These are phyloP conservation scores for Crenichthys baileyi DNA, from an alignment of 2,797 vertebrate genomes.

Conservation along the genomic window DNA sequence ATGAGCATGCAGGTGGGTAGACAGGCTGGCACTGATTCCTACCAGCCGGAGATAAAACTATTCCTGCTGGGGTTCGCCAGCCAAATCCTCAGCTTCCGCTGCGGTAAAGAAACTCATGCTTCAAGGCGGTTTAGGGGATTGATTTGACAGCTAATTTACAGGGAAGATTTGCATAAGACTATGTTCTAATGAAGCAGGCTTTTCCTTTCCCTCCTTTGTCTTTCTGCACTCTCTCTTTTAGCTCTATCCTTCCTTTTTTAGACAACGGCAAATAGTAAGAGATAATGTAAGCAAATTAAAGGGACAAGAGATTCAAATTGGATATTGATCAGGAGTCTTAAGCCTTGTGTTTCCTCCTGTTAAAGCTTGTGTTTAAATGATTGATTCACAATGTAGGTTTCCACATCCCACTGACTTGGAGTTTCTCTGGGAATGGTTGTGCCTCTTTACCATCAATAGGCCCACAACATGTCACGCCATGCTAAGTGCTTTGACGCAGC, in stretches of 20 bases:
- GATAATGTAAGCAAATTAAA: constrained; percentile 80
- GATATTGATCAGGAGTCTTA: constrained; percentile 80
- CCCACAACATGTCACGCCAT: constrained; percentile 59
- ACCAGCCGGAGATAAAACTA: constrained; percentile 63
- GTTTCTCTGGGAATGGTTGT: constrained; percentile 33
- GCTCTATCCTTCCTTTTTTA: constrained; percentile 44
- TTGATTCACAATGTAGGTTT: constrained; percentile 74
- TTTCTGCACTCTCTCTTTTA: constrained; percentile 50
- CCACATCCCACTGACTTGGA: constrained; percentile 53
- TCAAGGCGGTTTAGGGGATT: constrained; percentile 74
- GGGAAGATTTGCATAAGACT: constrained; percentile 79
- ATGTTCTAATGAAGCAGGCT: constrained; percentile 73
- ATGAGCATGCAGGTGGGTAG: constrained; percentile 40
- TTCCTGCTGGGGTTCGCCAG: constrained; percentile 62
- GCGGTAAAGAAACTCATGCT: constrained; percentile 55
- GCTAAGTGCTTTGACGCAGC: constrained; percentile 70
- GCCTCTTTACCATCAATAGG: constrained; percentile 47
- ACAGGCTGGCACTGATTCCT: constrained; percentile 44
- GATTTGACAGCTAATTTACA: constrained; percentile 82
- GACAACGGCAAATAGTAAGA: constrained; percentile 69
- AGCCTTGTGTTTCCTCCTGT: constrained; percentile 66
- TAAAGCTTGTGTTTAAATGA: constrained; percentile 77
- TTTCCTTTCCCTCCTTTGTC: constrained; percentile 66
- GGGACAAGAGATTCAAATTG: constrained; percentile 82
- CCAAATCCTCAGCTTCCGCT: constrained; percentile 57